Conservation (phyloP, 2,797 vertebrate species). For the Gymnoscopelus braueri region DNA sequence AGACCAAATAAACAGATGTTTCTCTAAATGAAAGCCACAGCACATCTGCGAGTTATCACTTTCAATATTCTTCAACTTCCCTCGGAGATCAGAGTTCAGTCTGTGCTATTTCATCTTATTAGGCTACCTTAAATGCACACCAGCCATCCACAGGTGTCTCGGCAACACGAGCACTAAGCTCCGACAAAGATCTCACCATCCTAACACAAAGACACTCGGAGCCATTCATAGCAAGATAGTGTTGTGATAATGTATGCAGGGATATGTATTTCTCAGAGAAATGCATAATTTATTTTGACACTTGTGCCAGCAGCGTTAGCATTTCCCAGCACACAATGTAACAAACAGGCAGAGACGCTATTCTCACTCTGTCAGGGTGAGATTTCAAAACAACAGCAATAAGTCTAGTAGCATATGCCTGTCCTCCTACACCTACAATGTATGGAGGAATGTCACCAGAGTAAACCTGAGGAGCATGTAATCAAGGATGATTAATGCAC, state of each 20-base stretch:
- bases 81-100: constrained; percentile 64
- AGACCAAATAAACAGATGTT: constrained; percentile 37
- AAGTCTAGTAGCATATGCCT: constrained; percentile 46
- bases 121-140: constrained; percentile 57
- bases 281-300: constrained; percentile 74
- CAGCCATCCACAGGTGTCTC: constrained; percentile 66
- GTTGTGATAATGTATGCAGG: constrained; percentile 77
- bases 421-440: constrained; percentile 3
- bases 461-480: constrained; percentile 4
- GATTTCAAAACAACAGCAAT: constrained; percentile 69
- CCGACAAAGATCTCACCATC: constrained; percentile 54
- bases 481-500: constrained; percentile 10
- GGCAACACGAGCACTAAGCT: constrained; percentile 39
- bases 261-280: constrained; percentile 68
- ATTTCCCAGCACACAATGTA: constrained; percentile 60
- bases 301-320: constrained; percentile 65
- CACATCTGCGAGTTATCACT: constrained; percentile 57
- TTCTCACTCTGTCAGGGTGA: constrained; percentile 66
- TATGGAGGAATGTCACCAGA: too few species aligned
- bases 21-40: constrained; percentile 40
- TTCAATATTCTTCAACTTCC: constrained; percentile 56
- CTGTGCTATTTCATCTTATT: constrained; percentile 64
- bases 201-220: constrained; percentile 64
- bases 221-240: constrained; percentile 60
- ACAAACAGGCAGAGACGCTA: constrained; percentile 61